Evolutionary conservation across 2,888 invertebrate species (phyloP), one percentile per base, ranked within the genome.

Genomic region (Noctua janthe): DNA sequence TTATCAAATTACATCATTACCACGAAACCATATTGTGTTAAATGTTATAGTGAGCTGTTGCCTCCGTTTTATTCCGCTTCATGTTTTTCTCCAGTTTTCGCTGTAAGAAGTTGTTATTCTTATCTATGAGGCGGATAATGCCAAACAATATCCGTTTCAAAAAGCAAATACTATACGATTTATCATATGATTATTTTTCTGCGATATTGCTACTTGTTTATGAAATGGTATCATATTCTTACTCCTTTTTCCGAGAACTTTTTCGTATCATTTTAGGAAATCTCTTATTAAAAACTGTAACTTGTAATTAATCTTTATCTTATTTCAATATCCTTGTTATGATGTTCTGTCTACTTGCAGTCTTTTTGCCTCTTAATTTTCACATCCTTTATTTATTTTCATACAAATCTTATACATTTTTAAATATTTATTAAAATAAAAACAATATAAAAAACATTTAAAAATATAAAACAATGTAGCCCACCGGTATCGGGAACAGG

Each of bases 111-210:
- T n/a, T 39, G n/a, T 71, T 75, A 54, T 56, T 74, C 66, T 80
- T 79, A 84, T 79, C 82, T 82, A 13, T 47, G 15, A 39, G 1
- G 29, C 43, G 84, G 71, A 82, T 84, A 80, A 80, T 82, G 59
- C 17, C 39, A 54, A 80, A 71, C 71, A 81, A 80, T 82, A 80
- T 73, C 81, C 69, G 85, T 85, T 56, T 49, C 59, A 56, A 85
- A 81, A 80, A 85, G 85, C 85, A 85, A 80, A 82, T 80, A 2
- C 20, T 29, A 76, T 2, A 0, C 43, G 43, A 69, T 43, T 67
- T 78, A 82, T 72, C 80, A 15, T 39, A 79, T 80, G 59, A 82
- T 80, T 49, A 71, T 56, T 80, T 66, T 59, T 54, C 29, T 72
- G 81, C 54, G 85, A 64, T 69, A 82, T 84, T 47, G 43, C 17